Percentiles rank a stretch among this genome's conserved stretches.
phyloP scores from a whole-genome alignment of 2,113 vertebrate genomes.

The Cricetomys ansorgei region DNA sequence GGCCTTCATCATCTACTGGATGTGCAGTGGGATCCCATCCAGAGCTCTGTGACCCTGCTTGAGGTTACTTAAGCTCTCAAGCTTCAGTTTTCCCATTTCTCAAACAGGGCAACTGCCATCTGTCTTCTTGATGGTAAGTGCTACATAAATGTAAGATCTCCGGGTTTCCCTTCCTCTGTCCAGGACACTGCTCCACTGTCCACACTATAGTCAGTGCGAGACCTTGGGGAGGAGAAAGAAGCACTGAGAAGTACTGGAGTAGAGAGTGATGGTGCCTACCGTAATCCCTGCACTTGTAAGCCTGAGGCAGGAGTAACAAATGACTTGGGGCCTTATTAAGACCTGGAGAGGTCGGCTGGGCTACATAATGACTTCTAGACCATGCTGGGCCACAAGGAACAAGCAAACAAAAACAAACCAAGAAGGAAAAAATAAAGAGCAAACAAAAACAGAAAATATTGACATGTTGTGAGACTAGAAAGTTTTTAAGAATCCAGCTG shows the following conservation, averaged over 20 bases:
- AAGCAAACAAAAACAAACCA: not conserved
- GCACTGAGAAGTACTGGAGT: not conserved
- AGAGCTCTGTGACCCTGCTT: not conserved
- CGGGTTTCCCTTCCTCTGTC: not conserved
- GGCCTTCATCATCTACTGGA: not conserved
- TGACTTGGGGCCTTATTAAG: not conserved
- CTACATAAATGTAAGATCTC: not conserved
- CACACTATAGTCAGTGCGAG: not conserved
- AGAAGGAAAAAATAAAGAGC: not conserved
- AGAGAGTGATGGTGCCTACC: no score
- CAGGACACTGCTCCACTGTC: no score
- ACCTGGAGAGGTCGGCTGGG: not conserved
- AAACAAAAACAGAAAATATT: not conserved
- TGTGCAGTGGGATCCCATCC: not conserved
- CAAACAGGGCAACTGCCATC: not conserved
- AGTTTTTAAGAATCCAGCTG: not conserved
- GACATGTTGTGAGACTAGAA: not conserved
- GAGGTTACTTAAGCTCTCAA: not conserved
- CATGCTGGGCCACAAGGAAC: not conserved
- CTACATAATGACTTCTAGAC: not conserved
- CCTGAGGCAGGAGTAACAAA: not conserved
- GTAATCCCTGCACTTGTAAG: no score
- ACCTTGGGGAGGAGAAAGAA: not conserved
- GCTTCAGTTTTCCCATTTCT: not conserved
- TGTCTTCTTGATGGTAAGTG: not conserved